Conservation (phyloP, 2,113 vertebrate genomes). For the Colinus virginianus region DNA sequence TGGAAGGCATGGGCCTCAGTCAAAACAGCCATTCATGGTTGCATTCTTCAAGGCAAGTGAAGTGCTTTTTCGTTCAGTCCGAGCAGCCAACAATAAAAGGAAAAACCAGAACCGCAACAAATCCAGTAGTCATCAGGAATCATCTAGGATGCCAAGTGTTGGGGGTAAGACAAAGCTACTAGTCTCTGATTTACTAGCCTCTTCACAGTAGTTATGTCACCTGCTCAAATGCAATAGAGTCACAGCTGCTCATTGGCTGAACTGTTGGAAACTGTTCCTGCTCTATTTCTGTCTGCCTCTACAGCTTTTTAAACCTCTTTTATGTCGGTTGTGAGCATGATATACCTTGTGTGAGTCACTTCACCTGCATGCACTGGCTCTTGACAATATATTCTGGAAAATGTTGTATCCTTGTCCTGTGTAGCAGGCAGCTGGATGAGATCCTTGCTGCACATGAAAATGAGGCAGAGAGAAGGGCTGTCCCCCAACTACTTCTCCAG, state of each 20-base stretch:
- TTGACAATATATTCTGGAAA: not conserved
- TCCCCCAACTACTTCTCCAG: not conserved
- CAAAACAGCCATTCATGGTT: constrained; percentile 97
- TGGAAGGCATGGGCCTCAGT: constrained; percentile 94
- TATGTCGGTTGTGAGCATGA: not conserved
- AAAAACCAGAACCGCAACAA: constrained; percentile 96
- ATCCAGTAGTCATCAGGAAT: constrained; percentile 88
- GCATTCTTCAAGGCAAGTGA: constrained; percentile 99
- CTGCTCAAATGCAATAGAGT: not conserved
- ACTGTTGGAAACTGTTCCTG: not conserved
- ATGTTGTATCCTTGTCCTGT: not conserved
- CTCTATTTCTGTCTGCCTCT: not conserved
- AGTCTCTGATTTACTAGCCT: not conserved
- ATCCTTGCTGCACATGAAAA: fast-evolving
- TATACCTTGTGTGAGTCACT: not conserved
- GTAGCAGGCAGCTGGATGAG: not conserved
- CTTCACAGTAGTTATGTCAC: not conserved
- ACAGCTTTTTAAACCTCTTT: not conserved
- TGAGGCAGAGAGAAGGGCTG: not conserved
- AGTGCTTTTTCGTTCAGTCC: constrained; percentile 93
- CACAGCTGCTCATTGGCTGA: not conserved
- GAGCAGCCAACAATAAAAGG: constrained; percentile 90
- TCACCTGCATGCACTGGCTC: not conserved
- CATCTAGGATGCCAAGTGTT: constrained; percentile 84
- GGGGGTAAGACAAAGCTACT: constrained; percentile 81